These are phyloP conservation scores for Heteromurus nitidus DNA, from an alignment of 2,888 invertebrate genomes.

Conservation along the genomic window DNA sequence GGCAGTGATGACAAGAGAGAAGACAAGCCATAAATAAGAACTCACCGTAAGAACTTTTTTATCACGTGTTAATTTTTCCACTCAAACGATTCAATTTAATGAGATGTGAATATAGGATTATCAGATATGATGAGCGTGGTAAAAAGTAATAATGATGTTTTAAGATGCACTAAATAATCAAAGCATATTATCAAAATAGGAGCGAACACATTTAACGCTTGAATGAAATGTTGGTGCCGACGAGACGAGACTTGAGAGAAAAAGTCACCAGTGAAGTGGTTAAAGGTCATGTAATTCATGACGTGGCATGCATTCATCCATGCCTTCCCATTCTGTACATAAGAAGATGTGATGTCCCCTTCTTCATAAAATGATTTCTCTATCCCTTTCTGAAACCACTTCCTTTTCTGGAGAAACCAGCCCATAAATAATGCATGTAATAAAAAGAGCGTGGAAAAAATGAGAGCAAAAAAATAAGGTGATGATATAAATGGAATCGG, in stretches of 20 bases:
- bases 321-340: not conserved
- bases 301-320: not conserved
- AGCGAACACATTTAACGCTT: conserved; percentile 24
- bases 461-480: conserved; percentile 29
- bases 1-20: no score
- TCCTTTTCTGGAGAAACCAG: not conserved
- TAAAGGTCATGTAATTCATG: conserved; percentile 31
- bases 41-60: not conserved
- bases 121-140: not conserved
- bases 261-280: not conserved
- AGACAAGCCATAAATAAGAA: conserved; percentile 24
- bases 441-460: no score
- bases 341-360: not conserved
- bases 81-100: conserved; percentile 62
- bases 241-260: conserved; percentile 27
- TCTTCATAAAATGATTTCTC: conserved; percentile 2
- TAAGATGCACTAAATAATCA: not conserved
- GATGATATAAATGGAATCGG: conserved; percentile 52
- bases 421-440: conserved; percentile 34
- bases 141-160: conserved; percentile 13
- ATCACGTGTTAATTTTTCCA: conserved; percentile 55
- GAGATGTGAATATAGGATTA: conserved; percentile 45
- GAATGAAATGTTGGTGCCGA: conserved; percentile 44
- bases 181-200: not conserved
- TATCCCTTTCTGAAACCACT: not conserved